Conservation (phyloP, 2,888 invertebrate genomes). For the Gymnocheta viridis region DNA sequence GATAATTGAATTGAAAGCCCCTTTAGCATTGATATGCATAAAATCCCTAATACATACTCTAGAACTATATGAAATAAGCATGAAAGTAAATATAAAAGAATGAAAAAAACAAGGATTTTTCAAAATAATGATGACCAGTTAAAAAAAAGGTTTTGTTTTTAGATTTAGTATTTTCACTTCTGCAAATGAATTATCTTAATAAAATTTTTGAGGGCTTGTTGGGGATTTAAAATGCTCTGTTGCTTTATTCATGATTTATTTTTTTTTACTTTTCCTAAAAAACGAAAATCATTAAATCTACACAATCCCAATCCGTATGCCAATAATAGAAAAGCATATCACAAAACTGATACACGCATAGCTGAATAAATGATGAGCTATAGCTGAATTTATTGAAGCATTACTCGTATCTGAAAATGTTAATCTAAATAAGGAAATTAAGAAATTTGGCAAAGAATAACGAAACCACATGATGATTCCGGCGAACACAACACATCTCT, state of each 20-base stretch:
- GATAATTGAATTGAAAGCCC: slow-evolving; percentile 29
- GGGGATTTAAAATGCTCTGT: background rate
- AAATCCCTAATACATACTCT: background rate
- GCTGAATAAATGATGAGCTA: background rate
- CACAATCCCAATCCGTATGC: background rate
- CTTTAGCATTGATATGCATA: slow-evolving; percentile 4
- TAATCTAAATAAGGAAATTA: no score
- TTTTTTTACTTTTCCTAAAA: background rate
- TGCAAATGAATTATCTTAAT: background rate
- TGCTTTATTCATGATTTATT: background rate
- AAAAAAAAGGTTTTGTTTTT: background rate
- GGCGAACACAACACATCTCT: no score
- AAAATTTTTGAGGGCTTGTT: background rate
- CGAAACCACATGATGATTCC: no score
- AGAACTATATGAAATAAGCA: background rate
- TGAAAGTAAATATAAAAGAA: background rate
- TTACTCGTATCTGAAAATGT: no score
- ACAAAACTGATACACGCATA: background rate
- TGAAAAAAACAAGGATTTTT: background rate
- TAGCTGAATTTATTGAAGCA: no score
- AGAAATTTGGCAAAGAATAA: no score
- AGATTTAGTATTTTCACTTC: background rate
- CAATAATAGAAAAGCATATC: background rate
- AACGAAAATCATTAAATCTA: background rate
- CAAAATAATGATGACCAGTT: background rate